Evolutionary conservation across 2,113 vertebrate genomes (phyloP).

Genomic region (Accipiter virgatus): DNA sequence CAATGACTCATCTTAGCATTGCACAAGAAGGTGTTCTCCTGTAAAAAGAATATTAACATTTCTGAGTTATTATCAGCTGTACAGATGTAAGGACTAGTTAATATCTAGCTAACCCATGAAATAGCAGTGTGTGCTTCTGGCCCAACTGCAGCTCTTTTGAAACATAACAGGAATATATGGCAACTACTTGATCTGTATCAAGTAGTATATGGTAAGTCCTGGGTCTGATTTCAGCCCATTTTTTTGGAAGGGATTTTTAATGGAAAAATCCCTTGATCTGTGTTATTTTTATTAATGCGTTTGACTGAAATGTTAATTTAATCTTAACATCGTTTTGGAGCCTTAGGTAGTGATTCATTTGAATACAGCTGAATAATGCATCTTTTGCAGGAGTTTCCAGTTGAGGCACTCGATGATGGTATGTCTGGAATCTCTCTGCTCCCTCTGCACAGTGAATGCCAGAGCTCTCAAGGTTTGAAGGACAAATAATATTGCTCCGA

Average conservation of each 20-base stretch:
- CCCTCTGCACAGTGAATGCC: not conserved
- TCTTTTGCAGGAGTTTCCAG: conserved; percentile 19
- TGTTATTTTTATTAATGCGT: not conserved
- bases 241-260: not conserved
- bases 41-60: not conserved
- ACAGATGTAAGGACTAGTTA: not conserved
- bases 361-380: not conserved
- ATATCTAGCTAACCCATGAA: not conserved
- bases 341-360: not conserved
- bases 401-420: not conserved
- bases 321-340: not conserved
- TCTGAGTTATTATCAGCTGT: not conserved
- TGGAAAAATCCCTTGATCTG: not conserved
- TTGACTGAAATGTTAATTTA: not conserved
- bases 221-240: not conserved
- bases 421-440: conserved; percentile 29
- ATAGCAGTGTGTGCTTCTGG: not conserved
- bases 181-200: not conserved
- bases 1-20: not conserved
- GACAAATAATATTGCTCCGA: not conserved
- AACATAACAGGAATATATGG: not conserved
- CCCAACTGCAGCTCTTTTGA: not conserved
- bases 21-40: not conserved
- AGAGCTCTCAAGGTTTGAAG: conserved; percentile 1
- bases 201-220: not conserved